Conservation (phyloP, 2,888 invertebrate genomes). For the Antitype chi region DNA sequence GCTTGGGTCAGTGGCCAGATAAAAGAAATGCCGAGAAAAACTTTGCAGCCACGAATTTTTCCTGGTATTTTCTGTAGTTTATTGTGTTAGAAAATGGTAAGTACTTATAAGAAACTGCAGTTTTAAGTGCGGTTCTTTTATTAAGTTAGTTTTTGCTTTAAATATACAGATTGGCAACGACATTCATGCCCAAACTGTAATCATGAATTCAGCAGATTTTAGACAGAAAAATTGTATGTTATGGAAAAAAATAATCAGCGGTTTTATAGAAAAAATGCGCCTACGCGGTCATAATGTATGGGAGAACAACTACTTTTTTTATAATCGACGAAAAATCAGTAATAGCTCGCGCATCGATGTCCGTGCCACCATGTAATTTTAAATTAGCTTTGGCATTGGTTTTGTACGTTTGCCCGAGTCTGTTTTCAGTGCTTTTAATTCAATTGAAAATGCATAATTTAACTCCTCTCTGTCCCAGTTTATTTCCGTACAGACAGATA, state of each 20-base stretch:
- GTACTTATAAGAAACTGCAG: not conserved
- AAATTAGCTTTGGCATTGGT: not conserved
- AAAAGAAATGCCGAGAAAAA: conserved; percentile 22
- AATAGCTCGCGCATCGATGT: not conserved
- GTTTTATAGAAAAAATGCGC: no score
- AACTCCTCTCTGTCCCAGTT: conserved; percentile 13
- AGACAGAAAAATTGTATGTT: no score
- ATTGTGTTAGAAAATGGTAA: conserved; percentile 1
- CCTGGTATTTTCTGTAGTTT: not conserved
- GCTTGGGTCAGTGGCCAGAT: conserved; percentile 38
- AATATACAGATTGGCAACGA: not conserved
- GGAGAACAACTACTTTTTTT: no score
- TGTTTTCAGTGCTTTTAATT: not conserved
- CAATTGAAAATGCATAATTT: conserved; percentile 14
- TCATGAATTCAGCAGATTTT: not conserved
- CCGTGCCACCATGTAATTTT: not conserved
- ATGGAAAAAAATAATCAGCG: no score
- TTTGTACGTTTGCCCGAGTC: not conserved
- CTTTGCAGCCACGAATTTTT: not conserved
- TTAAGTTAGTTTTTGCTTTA: not conserved
- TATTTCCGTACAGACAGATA: conserved; percentile 12
- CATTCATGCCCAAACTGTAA: not conserved
- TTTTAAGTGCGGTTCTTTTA: not conserved
- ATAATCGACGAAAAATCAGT: no score
- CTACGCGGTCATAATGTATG: no score